Percentiles rank a stretch among this genome's conserved stretches.
phyloP scores from a whole-genome alignment of 2,113 vertebrate genomes.

The Channa maculata region DNA sequence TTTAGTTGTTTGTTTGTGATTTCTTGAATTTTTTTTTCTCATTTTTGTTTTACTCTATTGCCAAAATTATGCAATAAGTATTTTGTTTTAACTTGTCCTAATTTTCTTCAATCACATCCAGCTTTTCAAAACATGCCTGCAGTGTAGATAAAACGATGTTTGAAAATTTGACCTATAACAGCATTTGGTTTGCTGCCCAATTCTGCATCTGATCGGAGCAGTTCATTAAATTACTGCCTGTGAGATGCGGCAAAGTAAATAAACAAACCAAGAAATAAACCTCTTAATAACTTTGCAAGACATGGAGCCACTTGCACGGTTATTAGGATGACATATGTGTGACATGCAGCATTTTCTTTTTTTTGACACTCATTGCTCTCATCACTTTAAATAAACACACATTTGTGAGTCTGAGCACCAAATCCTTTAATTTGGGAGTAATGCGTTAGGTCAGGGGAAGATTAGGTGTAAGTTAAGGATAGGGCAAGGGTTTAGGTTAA shows the following conservation, averaged over 20 bases:
- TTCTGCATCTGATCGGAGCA: conserved; percentile 6
- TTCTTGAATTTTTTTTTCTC: background rate
- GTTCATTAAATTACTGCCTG: conserved; percentile 20
- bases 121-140: conserved; percentile 7
- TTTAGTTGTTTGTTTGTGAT: no score
- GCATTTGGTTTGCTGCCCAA: conserved; percentile 19
- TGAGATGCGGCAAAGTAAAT: background rate
- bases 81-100: background rate
- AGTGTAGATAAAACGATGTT: conserved; percentile 6
- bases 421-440: background rate
- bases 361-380: conserved; percentile 31
- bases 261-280: conserved; percentile 19
- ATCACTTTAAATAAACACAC: conserved; percentile 45
- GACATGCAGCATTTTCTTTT: conserved; percentile 17
- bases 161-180: conserved; percentile 40
- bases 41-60: conserved; percentile 2
- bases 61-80: background rate
- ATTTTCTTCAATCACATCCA: background rate
- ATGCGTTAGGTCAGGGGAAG: no score
- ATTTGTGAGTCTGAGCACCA: background rate
- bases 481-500: no score
- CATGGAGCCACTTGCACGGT: background rate
- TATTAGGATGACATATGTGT: conserved; percentile 8
- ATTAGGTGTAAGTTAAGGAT: no score
- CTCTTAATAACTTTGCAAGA: conserved; percentile 21